Base-by-base conservation (phyloP, 1,140 invertebrate species). In the Helicoverpa armigera region DNA sequence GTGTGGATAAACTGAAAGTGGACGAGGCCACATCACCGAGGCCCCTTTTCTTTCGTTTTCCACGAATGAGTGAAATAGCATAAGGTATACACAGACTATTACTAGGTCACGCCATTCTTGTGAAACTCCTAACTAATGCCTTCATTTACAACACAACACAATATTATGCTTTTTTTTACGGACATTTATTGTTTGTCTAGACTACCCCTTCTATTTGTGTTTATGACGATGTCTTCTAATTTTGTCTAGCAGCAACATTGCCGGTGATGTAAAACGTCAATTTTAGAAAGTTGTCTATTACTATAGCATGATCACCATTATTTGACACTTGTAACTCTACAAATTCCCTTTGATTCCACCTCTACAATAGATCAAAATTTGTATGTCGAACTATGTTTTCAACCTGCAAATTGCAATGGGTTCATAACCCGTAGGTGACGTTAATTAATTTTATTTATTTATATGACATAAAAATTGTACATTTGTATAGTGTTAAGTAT, bases 341-440 rank as follows among this genome's bases (percentile, higher is more conserved):
- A 88, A 83, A 73, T 85, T 82, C 43, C 70, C 58, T 69, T 82
- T 63, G 72, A 82, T 82, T 79, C 48, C 70, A 70, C 29, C 63
- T 81, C 63, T 51, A 74, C 29, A 83, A 85, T 85, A 65, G 83
- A 90, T 91, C 89, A 92, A 94, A 79, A 83, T 58, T 80, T 23
- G 61, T 84, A 80, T 14, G 65, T 88, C 83, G 53, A 78, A 84
- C 88, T 94, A 93, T 94, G 93, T 94, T 94, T 93, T 94, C 90
- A 94, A 93, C 90, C 86, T 92, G 91, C 90, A 92, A 92, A 91
- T 92, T 92, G 91, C 92, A 93, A 94, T 93, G 92, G 93, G 92
- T 94, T 91, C 90, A 86, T 92, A 93, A 93, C 92, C 91, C 92
- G 91, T 94, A 89, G 92, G 89, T 95, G 94, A 95, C 94, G 94